Percentiles rank a stretch among this genome's conserved stretches.
Conservation (phyloP, 2,888 invertebrate genomes). For the Cephus rjabovi region DNA sequence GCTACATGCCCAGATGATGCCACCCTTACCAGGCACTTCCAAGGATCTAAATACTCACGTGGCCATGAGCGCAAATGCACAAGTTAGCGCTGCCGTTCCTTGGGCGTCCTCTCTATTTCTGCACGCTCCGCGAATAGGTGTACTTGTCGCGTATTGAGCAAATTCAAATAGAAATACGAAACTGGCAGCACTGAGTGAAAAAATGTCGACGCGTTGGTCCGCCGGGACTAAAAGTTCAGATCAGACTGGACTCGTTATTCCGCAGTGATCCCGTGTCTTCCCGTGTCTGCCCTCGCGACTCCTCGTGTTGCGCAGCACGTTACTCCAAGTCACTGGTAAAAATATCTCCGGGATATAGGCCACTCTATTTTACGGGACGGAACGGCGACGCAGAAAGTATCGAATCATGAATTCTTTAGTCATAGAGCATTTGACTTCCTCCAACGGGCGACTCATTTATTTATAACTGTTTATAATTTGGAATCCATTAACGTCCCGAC, state of each 20-base stretch:
- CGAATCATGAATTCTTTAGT: background rate
- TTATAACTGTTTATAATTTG: background rate
- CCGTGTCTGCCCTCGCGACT: background rate
- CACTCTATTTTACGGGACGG: constrained; percentile 10
- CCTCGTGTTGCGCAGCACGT: background rate
- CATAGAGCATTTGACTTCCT: background rate
- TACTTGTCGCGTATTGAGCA: background rate
- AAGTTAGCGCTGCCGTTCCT: background rate
- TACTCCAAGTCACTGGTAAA: constrained; percentile 24
- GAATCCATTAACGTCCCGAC: background rate
- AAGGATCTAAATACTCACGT: background rate
- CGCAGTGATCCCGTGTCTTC: background rate
- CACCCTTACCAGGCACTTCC: background rate
- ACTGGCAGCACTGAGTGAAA: background rate
- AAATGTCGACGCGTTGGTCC: background rate
- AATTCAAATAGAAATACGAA: background rate
- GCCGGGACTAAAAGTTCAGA: background rate
- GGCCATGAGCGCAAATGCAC: background rate
- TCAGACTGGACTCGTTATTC: background rate
- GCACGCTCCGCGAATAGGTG: background rate
- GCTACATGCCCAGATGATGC: background rate
- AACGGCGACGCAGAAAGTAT: background rate
- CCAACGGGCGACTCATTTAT: background rate
- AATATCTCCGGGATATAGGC: constrained; percentile 28
- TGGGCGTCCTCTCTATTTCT: background rate